Base-by-base conservation (phyloP, 64 coral and sea anemone species). In the Stylophora pistillata region DNA sequence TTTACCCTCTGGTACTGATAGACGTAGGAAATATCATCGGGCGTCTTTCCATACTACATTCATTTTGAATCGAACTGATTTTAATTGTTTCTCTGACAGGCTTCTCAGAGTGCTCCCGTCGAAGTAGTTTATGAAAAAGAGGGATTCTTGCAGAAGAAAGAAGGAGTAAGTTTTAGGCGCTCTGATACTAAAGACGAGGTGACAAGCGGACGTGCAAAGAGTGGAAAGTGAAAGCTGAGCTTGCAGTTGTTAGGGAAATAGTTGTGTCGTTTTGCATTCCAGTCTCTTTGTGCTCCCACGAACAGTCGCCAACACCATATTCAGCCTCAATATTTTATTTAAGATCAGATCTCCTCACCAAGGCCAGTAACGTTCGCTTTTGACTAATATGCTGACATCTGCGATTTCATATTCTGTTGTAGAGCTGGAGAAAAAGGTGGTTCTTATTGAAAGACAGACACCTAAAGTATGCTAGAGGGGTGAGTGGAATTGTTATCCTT, bases 391-490 rank as follows among this genome's bases (percentile, higher is more conserved):
- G 64, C 30, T n/a, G 27, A 20, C 3, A 58, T 14, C 13, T 71
- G n/a, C 37, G 37, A 47, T 47, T 47, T 47, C 55, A 74, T 58
- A 29, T 74, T 68, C 27, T 85, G 30, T 82, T 53, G 64, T 81
- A 90, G 69, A 85, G 53, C 76, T 88, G 86, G 90, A 83, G 85
- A 81, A 93, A 76, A 23, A 63, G 86, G 23, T 98, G 89, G 78
- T 98, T 98, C 64, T 80, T 90, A 59, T 79, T 98, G 64, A 98
- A 98, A 59, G 96, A 92, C 47, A 72, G 96, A 54, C 78, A 94
- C 2, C 70, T 98, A 57, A 94, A 94, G 64, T 98, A 94, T 69
- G 86, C 80, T 41, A 87, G 93, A 73, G 93, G 86, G 54, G 94
- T 93, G 30, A 90, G 90, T 60, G 53, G 16, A 89, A 23, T 54